Evolutionary conservation across 2,113 vertebrate species (phyloP).

Genomic region (Hyla sarda): DNA sequence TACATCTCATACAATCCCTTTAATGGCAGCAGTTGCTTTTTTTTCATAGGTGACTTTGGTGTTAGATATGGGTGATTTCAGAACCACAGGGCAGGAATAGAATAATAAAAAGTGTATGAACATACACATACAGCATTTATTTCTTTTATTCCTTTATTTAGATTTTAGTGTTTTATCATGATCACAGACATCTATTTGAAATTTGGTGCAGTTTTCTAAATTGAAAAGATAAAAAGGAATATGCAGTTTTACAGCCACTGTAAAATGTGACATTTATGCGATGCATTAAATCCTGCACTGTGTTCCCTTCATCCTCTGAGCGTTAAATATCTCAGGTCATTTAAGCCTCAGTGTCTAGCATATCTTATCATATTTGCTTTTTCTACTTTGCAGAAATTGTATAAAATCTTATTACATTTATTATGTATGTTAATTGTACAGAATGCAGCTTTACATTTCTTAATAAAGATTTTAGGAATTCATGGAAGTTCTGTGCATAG

Average conservation of each 20-base stretch:
- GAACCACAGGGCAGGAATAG: neutral
- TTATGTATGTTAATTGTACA: neutral
- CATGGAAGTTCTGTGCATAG: neutral
- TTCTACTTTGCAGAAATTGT: neutral
- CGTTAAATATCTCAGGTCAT: conserved; percentile 34
- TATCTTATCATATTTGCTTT: conserved; percentile 25
- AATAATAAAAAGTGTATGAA: conserved; percentile 8
- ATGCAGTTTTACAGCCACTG: conserved; percentile 5
- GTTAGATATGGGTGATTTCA: neutral
- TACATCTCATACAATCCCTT: neutral
- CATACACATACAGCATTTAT: conserved; percentile 6
- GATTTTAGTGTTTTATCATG: conserved; percentile 34
- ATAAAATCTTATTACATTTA: conserved; percentile 8
- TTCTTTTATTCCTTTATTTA: conserved; percentile 32
- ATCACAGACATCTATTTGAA: conserved; percentile 22
- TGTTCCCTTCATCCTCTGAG: conserved; percentile 3
- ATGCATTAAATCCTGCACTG: conserved; percentile 7
- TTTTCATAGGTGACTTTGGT: neutral
- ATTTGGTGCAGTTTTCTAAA: conserved; percentile 38
- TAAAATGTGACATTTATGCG: conserved; percentile 35
- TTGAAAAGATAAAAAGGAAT: conserved; percentile 37
- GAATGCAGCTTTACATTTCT: neutral
- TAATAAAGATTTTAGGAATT: neutral
- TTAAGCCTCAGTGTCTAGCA: neutral
- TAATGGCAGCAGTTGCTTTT: neutral